Conservation (phyloP, 2,888 invertebrate species). For the Trachelus iudaicus region DNA sequence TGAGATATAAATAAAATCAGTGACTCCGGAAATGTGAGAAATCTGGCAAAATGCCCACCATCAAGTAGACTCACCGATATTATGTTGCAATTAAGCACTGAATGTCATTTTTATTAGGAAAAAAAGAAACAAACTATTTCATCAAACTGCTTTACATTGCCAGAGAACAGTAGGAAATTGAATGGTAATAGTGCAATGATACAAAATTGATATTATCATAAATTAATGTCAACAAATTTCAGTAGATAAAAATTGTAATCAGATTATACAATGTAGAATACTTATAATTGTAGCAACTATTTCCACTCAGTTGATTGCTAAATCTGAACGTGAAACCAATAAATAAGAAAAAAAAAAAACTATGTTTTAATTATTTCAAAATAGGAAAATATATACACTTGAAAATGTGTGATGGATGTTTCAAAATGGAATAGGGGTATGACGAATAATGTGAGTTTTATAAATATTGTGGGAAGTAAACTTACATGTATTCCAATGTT, state of each 20-base stretch:
- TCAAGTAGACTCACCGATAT: slow-evolving; percentile 11
- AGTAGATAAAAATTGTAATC: neutral
- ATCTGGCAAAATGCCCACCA: slow-evolving; percentile 36
- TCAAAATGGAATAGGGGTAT: neutral
- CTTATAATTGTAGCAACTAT: neutral
- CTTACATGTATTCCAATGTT: slow-evolving; percentile 87
- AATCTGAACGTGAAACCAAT: neutral
- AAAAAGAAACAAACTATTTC: too few relatives aligned
- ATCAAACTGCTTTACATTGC: neutral
- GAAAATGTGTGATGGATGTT: neutral
- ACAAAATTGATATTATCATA: neutral
- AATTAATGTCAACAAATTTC: neutral
- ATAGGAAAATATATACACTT: neutral
- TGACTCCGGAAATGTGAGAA: slow-evolving; percentile 25
- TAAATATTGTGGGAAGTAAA: slow-evolving; percentile 1
- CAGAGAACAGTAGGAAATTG: neutral
- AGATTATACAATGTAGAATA: neutral
- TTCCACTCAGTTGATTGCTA: neutral
- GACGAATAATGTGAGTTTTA: neutral
- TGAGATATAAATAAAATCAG: slow-evolving; percentile 45
- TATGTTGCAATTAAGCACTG: neutral
- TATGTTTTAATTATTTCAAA: neutral
- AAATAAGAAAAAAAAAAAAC: neutral
- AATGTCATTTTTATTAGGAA: neutral
- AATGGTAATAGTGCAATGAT: neutral